phyloP scores from a whole-genome alignment of 92 coral and sea anemone species.

The Isaurus tuberculatus region DNA sequence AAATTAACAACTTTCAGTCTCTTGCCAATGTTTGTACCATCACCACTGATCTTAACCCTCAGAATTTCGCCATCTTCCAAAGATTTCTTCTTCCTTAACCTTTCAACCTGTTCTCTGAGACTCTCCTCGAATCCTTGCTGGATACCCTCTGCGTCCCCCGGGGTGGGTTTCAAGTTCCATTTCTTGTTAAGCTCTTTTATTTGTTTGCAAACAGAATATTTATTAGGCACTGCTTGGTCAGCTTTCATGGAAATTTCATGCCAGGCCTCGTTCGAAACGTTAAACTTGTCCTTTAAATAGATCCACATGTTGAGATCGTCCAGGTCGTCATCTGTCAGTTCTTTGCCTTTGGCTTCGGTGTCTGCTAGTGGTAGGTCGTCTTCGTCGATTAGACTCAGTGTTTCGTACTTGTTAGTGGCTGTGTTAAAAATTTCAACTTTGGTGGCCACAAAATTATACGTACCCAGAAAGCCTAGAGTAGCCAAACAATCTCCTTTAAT shows the following conservation, averaged over 20 bases:
- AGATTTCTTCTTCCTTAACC: not conserved
- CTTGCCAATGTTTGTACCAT: slow-evolving; percentile 52
- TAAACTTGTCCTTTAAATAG: slow-evolving; percentile 63
- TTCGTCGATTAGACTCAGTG: slow-evolving; percentile 34
- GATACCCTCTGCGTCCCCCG: slow-evolving; percentile 59
- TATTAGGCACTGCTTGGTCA: slow-evolving; percentile 41
- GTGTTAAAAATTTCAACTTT: not conserved
- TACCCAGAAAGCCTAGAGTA: slow-evolving; percentile 47
- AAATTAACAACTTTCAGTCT: slow-evolving; percentile 40
- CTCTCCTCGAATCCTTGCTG: slow-evolving; percentile 57
- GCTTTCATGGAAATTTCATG: slow-evolving; percentile 67
- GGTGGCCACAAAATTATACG: slow-evolving; percentile 58
- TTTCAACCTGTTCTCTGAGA: slow-evolving; percentile 29
- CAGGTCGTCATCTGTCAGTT: slow-evolving; percentile 47
- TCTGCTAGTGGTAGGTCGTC: slow-evolving; percentile 46
- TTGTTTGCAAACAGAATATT: slow-evolving; percentile 34
- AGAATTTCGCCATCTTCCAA: not conserved
- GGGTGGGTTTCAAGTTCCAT: slow-evolving; percentile 61
- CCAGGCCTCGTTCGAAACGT: slow-evolving; percentile 69
- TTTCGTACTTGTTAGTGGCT: slow-evolving; percentile 36
- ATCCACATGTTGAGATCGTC: slow-evolving; percentile 61
- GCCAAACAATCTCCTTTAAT: slow-evolving; percentile 50
- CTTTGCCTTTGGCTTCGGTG: slow-evolving; percentile 49
- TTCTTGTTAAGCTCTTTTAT: slow-evolving; percentile 50
- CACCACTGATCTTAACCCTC: slow-evolving; percentile 36